Evolutionary conservation across 2,113 vertebrate genomes (phyloP).

Genomic region (Cairina moschata): DNA sequence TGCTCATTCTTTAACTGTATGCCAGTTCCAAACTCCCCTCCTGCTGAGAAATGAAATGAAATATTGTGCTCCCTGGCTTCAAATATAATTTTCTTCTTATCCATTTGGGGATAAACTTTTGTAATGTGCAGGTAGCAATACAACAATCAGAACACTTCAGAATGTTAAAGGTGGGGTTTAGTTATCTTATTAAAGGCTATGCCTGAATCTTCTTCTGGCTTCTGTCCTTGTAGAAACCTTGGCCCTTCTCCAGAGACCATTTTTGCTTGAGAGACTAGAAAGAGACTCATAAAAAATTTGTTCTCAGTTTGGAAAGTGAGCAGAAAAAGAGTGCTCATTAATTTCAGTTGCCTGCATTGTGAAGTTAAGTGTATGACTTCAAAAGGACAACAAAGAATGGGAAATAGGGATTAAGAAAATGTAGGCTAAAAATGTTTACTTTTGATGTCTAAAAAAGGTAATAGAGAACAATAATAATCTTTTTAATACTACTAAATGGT

Average conservation of each 20-base stretch:
- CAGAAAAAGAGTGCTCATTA: neutral
- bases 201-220: neutral
- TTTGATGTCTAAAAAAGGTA: neutral
- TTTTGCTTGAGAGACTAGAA: neutral
- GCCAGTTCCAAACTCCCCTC: neutral
- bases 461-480: neutral
- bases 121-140: neutral
- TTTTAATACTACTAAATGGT: neutral
- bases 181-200: neutral
- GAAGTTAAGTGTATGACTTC: neutral
- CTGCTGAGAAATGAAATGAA: neutral
- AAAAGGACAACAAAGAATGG: neutral
- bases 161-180: neutral
- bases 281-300: neutral
- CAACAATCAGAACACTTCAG: neutral
- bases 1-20: neutral
- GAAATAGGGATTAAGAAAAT: neutral
- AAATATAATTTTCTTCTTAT: neutral
- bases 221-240: neutral
- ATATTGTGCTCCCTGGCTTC: neutral
- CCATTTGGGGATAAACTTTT: neutral
- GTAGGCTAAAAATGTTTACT: neutral
- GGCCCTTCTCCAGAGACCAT: neutral
- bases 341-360: neutral
- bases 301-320: neutral